phyloP scores from a whole-genome alignment of 37 sponge, comb jelly and placozoan genomes.

The Aplysina aerophoba region DNA sequence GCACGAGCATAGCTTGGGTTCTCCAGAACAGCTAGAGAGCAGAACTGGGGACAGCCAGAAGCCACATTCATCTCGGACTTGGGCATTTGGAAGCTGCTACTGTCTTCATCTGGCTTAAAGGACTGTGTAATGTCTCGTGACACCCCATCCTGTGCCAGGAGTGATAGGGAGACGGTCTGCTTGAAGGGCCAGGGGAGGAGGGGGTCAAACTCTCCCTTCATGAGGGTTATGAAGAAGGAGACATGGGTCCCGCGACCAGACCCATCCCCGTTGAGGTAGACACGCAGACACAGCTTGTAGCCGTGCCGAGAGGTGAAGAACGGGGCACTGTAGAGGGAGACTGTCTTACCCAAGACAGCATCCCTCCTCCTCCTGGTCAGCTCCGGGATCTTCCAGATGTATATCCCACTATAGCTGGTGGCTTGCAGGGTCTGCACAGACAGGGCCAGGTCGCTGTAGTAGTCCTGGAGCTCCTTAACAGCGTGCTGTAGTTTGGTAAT shows the following conservation, averaged over 20 bases:
- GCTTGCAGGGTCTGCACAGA: conserved; percentile 75
- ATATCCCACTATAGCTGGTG: conserved; percentile 68
- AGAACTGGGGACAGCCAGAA: conserved; percentile 87
- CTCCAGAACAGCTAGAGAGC: conserved; percentile 64
- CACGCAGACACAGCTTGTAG: conserved; percentile 81
- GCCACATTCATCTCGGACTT: conserved; percentile 82
- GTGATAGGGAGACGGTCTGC: conserved; percentile 70
- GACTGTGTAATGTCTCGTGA: conserved; percentile 64
- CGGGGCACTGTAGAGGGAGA: conserved; percentile 86
- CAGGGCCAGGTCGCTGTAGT: conserved; percentile 59
- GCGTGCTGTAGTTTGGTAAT: conserved; percentile 45
- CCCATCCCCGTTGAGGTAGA: conserved; percentile 91
- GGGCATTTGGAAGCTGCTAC: conserved; percentile 73
- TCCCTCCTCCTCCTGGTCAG: conserved; percentile 66
- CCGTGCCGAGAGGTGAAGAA: conserved; percentile 85
- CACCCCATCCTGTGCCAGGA: conserved; percentile 65
- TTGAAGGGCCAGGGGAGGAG: conserved; percentile 85
- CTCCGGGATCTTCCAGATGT: conserved; percentile 87
- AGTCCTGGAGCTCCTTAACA: conserved; percentile 58
- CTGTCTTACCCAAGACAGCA: conserved; percentile 63
- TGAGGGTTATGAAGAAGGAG: conserved; percentile 83
- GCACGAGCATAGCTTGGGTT: conserved; percentile 59
- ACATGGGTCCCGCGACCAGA: conserved; percentile 70
- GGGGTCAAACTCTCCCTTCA: conserved; percentile 88
- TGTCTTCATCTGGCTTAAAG: conserved; percentile 71